These are phyloP conservation scores for Microhierax caerulescens DNA, from an alignment of 2,797 vertebrate species.

Conservation along the genomic window DNA sequence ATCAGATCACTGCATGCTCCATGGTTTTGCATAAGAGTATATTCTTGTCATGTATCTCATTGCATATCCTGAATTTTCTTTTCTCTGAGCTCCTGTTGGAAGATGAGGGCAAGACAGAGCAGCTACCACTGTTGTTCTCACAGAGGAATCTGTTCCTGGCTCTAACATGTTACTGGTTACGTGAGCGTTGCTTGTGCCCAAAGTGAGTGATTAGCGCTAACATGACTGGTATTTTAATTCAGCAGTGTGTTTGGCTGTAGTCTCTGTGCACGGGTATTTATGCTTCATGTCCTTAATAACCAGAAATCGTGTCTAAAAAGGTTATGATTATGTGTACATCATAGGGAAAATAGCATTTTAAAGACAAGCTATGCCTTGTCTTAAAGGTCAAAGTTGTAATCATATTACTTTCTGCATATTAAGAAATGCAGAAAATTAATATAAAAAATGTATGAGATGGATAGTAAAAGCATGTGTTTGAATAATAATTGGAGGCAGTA, in stretches of 20 bases:
- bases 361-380: not conserved
- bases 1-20: fast-evolving
- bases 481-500: not conserved
- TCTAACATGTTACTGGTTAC: not conserved
- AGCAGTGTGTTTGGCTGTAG: not conserved
- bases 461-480: not conserved
- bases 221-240: not conserved
- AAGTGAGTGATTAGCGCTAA: not conserved
- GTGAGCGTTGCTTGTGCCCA: not conserved
- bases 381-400: slow-evolving; percentile 28
- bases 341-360: not conserved
- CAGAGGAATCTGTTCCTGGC: not conserved
- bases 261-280: not conserved
- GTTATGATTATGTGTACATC: not conserved
- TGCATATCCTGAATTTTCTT: not conserved
- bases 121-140: not conserved
- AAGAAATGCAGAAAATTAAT: not conserved
- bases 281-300: not conserved
- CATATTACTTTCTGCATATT: not conserved
- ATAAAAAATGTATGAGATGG: not conserved
- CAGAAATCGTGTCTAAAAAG: not conserved
- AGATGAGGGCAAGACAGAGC: not conserved
- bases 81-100: not conserved
- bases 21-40: not conserved
- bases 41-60: not conserved